Base-by-base conservation (phyloP, 1,140 invertebrate genomes). In the Pogonomyrmex barbatus region DNA sequence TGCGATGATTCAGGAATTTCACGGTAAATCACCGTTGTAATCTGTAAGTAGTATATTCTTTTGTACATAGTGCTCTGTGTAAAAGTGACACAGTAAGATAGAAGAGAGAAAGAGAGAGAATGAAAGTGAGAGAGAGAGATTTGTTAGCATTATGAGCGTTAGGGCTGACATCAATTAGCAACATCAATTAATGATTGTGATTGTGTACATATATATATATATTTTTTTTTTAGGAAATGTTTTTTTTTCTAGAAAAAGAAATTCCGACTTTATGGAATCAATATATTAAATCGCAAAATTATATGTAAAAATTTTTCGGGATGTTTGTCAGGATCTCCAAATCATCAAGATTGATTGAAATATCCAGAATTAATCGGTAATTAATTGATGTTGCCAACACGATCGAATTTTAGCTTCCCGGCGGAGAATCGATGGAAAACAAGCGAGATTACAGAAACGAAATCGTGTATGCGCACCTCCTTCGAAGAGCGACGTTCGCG, bases 381-480 rank as follows among this genome's bases (percentile, higher is more conserved):
- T 12, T 50, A 76, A 76, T 65, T 50, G 54, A 50, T 70, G 81
- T 76, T 73, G 42, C 70, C 68, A 17, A 24, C 2, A 30, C 30
- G 33, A 36, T 83, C 17, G 54, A 70, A 42, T 24, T 24, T 77
- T 36, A 60, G 42, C 39, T 63, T 70, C 8, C 10, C 52, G 39
- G 4, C 14, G 52, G 4, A 30, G 47, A 14, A 62, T 47, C 56
- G 30, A 30, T 5, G 45, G 45, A 30, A 68, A 39, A 36, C 4
- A 5, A 14, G 12, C n/a, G 17, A 56, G 67, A 67, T 73, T 30
- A 65, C 45, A 60, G 47, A 54, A 73, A 60, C 71, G 60, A 88
- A 88, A 85, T 85, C 24, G 67, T 79, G 87, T 89, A 67, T 85
- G 87, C 87, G 58, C 65, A 81, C 39, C 33, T 58, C 33, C n/a